Percentiles rank a stretch among this genome's conserved stretches.
These are phyloP conservation scores for Malurus cyaneus DNA, from an alignment of 2,113 vertebrate genomes.

Conservation along the genomic window DNA sequence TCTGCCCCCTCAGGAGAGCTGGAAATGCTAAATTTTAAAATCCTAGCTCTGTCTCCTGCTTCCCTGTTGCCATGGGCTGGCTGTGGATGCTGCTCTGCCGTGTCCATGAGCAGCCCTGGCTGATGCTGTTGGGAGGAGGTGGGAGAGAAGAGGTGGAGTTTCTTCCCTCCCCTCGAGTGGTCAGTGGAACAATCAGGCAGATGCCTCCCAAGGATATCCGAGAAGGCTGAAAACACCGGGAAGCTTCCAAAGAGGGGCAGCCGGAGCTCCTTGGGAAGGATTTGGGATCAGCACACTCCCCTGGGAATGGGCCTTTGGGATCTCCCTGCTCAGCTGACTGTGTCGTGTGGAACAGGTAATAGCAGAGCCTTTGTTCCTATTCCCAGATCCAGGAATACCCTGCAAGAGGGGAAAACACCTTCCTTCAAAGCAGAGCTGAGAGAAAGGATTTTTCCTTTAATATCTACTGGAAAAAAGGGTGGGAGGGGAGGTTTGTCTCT, in stretches of 20 bases:
- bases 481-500: not conserved
- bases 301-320: constrained; percentile 36
- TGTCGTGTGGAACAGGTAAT: constrained; percentile 68
- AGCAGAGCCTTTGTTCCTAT: constrained; percentile 67
- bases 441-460: not conserved
- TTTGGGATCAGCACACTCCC: not conserved
- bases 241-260: not conserved
- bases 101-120: constrained; percentile 32
- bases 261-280: not conserved
- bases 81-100: not conserved
- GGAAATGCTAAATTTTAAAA: not conserved
- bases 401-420: constrained; percentile 53
- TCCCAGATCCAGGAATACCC: not conserved
- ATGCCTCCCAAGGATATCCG: constrained; percentile 55
- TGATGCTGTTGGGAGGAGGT: constrained; percentile 60
- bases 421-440: not conserved
- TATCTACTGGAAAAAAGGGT: not conserved
- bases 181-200: constrained; percentile 51
- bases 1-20: not conserved
- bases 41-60: not conserved
- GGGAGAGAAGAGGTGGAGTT: constrained; percentile 74
- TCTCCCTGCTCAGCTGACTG: constrained; percentile 35
- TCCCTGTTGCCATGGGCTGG: not conserved
- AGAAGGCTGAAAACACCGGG: not conserved
- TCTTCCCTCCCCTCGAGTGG: constrained; percentile 55